These are phyloP conservation scores for Panagrolaimus sp. DNA, from an alignment of 1,140 invertebrate genomes.

Conservation along the genomic window DNA sequence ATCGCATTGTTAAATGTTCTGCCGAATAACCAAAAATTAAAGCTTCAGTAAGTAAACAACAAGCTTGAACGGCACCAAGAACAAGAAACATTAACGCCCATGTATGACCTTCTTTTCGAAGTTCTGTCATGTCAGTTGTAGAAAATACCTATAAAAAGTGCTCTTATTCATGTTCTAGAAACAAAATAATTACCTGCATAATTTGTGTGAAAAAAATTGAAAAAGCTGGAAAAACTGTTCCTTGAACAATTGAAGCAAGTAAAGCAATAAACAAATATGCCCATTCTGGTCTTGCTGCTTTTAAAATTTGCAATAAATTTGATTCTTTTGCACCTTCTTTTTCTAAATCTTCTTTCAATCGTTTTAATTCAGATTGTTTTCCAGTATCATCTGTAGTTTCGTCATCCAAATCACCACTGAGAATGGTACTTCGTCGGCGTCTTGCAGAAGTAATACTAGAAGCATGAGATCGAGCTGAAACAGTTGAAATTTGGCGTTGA, in stretches of 20 bases:
- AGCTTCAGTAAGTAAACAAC: constrained; percentile 30
- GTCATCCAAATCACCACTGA: background rate
- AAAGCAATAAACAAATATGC: constrained; percentile 13
- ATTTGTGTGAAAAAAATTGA: constrained; percentile 44
- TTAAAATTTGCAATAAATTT: constrained; percentile 30
- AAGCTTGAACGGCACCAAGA: constrained; percentile 20
- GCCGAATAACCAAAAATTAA: constrained; percentile 55
- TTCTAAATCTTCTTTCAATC: constrained; percentile 29
- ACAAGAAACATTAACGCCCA: constrained; percentile 49
- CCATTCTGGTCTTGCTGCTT: constrained; percentile 27
- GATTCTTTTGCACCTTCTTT: constrained; percentile 20
- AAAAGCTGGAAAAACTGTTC: constrained; percentile 35
- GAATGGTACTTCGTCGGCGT: background rate
- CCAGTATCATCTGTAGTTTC: background rate
- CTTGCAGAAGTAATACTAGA: background rate
- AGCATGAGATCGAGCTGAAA: background rate
- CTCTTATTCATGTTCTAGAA: background rate
- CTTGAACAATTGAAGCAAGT: constrained; percentile 19
- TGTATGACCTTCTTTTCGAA: constrained; percentile 40
- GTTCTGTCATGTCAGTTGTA: constrained; percentile 26
- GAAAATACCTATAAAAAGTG: constrained; percentile 43
- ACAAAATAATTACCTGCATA: constrained; percentile 22
- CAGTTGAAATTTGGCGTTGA: background rate
- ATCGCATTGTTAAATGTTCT: constrained; percentile 60
- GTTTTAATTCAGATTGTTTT: constrained; percentile 18